A percentile compares a stretch with the other conserved stretches of the same genome.
Conservation (phyloP, 2,888 invertebrate species). For the Erynnis tages region DNA sequence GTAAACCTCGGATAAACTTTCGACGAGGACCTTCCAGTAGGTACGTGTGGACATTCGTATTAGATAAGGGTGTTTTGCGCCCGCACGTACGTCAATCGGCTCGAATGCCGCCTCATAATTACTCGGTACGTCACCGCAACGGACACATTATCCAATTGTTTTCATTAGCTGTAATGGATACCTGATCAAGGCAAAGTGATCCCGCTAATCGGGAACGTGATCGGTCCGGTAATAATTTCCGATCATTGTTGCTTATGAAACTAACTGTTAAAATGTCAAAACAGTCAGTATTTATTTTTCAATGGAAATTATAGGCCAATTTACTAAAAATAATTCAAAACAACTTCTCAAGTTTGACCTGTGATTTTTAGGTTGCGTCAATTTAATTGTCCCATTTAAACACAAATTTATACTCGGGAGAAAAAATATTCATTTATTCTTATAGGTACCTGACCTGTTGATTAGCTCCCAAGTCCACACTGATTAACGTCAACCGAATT, state of each 20-base stretch:
- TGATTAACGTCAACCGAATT: slow-evolving; percentile 15
- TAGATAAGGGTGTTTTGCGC: slow-evolving; percentile 37
- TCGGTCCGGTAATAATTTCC: slow-evolving; percentile 13
- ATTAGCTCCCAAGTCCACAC: not conserved
- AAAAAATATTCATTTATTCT: too few species aligned
- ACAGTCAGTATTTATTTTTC: too few species aligned
- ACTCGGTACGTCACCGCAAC: slow-evolving; percentile 16
- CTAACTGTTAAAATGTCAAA: not conserved
- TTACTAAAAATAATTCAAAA: too few species aligned
- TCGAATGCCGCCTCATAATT: slow-evolving; percentile 20
- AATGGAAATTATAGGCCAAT: too few species aligned
- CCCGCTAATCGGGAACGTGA: slow-evolving; percentile 13
- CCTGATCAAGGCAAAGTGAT: slow-evolving; percentile 22
- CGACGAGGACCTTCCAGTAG: slow-evolving; percentile 44
- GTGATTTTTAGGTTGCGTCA: too few species aligned
- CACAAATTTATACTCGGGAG: too few species aligned
- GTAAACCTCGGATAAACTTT: slow-evolving; percentile 62
- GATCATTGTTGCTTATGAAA: not conserved
- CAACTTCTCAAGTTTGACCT: too few species aligned
- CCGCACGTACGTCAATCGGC: slow-evolving; percentile 18
- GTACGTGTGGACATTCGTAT: slow-evolving; percentile 30
- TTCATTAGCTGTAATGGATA: slow-evolving; percentile 23
- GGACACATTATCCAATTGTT: slow-evolving; percentile 25
- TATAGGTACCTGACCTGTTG: too few species aligned
- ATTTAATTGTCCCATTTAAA: too few species aligned